phyloP scores from a whole-genome alignment of 2,113 vertebrate species.

The Gymnobelideus leadbeateri region DNA sequence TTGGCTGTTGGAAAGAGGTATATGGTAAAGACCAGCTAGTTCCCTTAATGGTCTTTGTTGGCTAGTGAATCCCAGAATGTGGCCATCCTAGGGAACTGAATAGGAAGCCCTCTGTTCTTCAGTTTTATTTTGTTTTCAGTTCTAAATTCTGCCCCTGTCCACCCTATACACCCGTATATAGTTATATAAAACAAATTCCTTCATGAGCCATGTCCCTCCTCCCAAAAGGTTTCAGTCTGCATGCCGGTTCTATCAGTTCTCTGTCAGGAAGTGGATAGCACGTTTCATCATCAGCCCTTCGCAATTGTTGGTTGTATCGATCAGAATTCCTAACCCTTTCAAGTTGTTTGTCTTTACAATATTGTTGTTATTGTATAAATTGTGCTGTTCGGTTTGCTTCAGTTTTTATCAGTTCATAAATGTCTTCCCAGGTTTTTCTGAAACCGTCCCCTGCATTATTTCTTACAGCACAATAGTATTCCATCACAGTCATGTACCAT shows the following conservation, averaged over 20 bases:
- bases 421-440: not conserved
- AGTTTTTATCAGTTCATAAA: not conserved
- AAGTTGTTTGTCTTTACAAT: not conserved
- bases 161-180: not conserved
- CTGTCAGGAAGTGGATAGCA: not conserved
- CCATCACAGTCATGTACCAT: not conserved
- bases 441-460: not conserved
- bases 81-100: constrained; percentile 17
- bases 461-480: not conserved
- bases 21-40: not conserved
- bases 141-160: not conserved
- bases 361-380: not conserved
- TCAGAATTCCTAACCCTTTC: not conserved
- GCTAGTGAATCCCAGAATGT: not conserved
- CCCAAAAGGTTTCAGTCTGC: not conserved
- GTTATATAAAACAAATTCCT: not conserved
- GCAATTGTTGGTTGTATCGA: not conserved
- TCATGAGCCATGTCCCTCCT: not conserved
- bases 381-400: not conserved
- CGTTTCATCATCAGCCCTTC: not conserved
- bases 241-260: not conserved
- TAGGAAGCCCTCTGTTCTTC: not conserved
- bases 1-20: not conserved
- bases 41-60: not conserved
- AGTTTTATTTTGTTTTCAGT: not conserved